Conservation (phyloP, 2,888 invertebrate genomes). For the Mechanitis messenoides region DNA sequence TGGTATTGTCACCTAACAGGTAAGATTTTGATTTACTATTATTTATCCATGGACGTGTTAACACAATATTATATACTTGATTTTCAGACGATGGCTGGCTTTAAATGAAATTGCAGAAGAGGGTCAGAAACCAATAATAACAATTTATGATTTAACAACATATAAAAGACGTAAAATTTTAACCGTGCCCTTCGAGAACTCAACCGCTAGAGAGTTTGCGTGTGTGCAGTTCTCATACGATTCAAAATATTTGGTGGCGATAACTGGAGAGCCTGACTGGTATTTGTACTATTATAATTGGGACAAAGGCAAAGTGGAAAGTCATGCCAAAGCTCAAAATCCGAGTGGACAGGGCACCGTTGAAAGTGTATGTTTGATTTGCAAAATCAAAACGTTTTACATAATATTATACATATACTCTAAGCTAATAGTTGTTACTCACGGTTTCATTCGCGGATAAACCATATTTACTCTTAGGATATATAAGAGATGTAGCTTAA, state of each 20-base stretch:
- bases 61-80: neutral
- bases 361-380: conserved; percentile 48
- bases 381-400: neutral
- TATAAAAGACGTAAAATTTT: conserved; percentile 82
- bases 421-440: too few relatives aligned
- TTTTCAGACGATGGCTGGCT: conserved; percentile 79
- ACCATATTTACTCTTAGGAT: too few relatives aligned
- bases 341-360: conserved; percentile 82
- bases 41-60: too few relatives aligned
- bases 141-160: conserved; percentile 83
- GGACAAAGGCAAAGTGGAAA: conserved; percentile 88
- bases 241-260: conserved; percentile 85
- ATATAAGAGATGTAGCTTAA: too few relatives aligned
- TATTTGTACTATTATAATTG: conserved; percentile 87
- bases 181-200: conserved; percentile 78
- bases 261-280: conserved; percentile 91
- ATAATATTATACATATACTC: neutral
- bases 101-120: conserved; percentile 79
- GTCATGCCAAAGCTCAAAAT: conserved; percentile 83
- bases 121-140: conserved; percentile 80
- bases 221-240: conserved; percentile 88
- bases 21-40: conserved; percentile 39
- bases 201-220: conserved; percentile 79
- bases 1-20: conserved; percentile 82
- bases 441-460: too few relatives aligned